Base-by-base conservation (phyloP, 2,113 vertebrate species). In the Planiliza haematocheilus region DNA sequence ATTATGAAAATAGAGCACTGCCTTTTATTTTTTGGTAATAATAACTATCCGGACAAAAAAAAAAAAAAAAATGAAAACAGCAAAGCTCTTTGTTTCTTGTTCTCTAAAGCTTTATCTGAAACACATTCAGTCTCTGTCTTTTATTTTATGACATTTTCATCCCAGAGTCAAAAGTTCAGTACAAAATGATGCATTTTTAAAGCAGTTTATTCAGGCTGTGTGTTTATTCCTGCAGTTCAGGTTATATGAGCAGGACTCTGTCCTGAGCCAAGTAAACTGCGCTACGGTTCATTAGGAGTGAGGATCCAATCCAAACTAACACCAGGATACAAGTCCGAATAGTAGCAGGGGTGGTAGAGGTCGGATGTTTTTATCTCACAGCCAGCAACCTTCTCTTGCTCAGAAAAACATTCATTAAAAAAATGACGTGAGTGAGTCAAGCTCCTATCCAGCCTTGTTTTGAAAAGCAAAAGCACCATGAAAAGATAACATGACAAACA, bases 261-360 rank as follows among this genome's bases (percentile, higher is more conserved):
- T 21, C 51, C 17, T 49, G 48, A 70, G 30, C 50, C 49, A 56
- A 61, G 46, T 63, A 58, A 51, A 68, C 41, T 45, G 50, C 7
- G 34, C 50, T 57, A 57, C 36, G 12, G 36, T 53, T 69, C 48
- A 69, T 63, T 58, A 60, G 17, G n/a, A 56, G 36, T 14, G 34
- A 57, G 20, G 52, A 65, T 70, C 36, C 45, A 66, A 74, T 65
- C 55, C 46, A 70, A 81, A 69, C 57, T 68, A 77, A 61, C 69
- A 64, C 18, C 42, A 20, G 53, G 49, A 61, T 30, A 11, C 21
- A 10, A 39, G 24, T 62, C 64, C 65, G 64, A 53, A 76, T 18
- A 62, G 18, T n/a, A 11, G 20, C 14, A 20, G 30, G 30, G 11
- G 8, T 30, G 46, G 38, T 11, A 13, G 17, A 20, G 55, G 12